Conservation (phyloP, 1,140 invertebrate species). For the Lasioglossum baleicum region DNA sequence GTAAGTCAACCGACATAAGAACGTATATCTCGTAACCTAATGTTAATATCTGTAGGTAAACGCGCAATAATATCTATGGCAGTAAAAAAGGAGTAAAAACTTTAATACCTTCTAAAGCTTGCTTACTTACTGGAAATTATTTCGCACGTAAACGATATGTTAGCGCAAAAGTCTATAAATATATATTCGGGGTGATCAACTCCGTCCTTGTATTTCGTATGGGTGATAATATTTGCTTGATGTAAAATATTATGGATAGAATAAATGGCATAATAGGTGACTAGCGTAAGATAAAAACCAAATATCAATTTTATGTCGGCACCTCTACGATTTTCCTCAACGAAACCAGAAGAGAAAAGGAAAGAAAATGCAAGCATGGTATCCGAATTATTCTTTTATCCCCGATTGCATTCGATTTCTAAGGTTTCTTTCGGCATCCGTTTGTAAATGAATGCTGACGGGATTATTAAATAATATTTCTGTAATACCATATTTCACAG, state of each 20-base stretch:
- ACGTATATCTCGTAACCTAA: constrained; percentile 37
- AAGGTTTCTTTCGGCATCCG: constrained; percentile 8
- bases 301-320: constrained; percentile 45
- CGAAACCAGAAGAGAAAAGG: constrained; percentile 5
- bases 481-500: constrained; percentile 75
- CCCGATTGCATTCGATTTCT: constrained; percentile 44
- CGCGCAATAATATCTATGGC: constrained; percentile 63
- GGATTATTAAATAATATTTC: constrained; percentile 61
- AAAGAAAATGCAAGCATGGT: constrained; percentile 35
- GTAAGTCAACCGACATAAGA: constrained; percentile 16
- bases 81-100: constrained; percentile 67
- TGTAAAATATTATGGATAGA: constrained; percentile 43
- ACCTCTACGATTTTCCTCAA: constrained; percentile 23
- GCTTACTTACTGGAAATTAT: constrained; percentile 42
- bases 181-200: constrained; percentile 38
- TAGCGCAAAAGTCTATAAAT: constrained; percentile 47
- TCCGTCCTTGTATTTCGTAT: constrained; percentile 36
- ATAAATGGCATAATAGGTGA: constrained; percentile 60
- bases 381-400: constrained; percentile 26
- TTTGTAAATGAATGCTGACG: constrained; percentile 52
- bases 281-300: constrained; percentile 53
- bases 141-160: constrained; percentile 41
- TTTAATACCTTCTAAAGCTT: constrained; percentile 48
- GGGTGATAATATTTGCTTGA: constrained; percentile 46
- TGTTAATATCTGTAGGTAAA: constrained; percentile 46